Base-by-base conservation (phyloP, 1,140 invertebrate species). In the Lucilia cuprina region DNA sequence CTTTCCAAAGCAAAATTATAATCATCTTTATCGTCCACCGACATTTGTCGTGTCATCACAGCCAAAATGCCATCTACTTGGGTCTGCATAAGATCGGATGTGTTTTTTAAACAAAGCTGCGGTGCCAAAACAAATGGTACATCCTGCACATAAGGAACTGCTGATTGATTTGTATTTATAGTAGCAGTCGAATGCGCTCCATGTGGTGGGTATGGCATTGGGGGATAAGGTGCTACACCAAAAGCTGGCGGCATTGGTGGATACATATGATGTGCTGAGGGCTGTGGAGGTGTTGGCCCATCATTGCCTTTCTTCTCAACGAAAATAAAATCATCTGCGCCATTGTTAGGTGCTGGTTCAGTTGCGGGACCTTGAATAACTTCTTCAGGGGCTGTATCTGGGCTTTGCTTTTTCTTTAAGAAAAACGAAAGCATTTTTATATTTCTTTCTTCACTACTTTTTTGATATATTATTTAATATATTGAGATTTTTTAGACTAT, bases 111-210 rank as follows among this genome's bases (percentile, higher is more conserved):
- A 14, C 86, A 80, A 25, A 91, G 35, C 2, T 87, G 88, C 0
- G 89, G 89, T 5, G 89, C 87, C 41, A 91, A 83, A 75, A 90
- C 85, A n/a, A 91, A 91, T 9, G 89, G 89, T 84, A 91, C 87
- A 83, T 89, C 89, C 75, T 91, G 89, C 50, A 91, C 77, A 85
- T 91, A 91, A 47, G 87, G 86, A 14, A 84, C 84, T 74, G 88
- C 88, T 10, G 83, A 3, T 21, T 80, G 77, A 50, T 50, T 49
- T 21, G 19, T 19, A 13, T 19, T 82, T 50, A 74, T 82, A n/a
- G 35, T 41, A n/a, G 75, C 82, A 0, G 78, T 7, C 25, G 74
- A 34, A 50, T 78, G 9, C 17, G 34, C 13, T n/a, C n/a, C 34
- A 30, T 49, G 85, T n/a, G 83, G 84, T 1, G 83, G 21, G 25